phyloP scores from a whole-genome alignment of 2,113 vertebrate species.

The Bufo gargarizans region DNA sequence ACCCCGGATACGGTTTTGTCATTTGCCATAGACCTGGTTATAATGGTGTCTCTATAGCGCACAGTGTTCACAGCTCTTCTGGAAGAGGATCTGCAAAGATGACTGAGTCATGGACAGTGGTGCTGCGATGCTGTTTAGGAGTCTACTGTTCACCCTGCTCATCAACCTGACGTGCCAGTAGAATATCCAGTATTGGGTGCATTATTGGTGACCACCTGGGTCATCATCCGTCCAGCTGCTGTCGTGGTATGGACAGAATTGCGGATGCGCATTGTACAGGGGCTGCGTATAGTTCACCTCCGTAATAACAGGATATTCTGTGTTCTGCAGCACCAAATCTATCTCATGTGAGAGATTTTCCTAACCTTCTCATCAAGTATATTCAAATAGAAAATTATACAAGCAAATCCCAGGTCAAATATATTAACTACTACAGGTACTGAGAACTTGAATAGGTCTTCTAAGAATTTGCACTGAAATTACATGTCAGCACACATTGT shows the following conservation, averaged over 20 bases:
- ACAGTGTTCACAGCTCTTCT: slow-evolving; percentile 21
- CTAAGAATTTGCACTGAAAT: slow-evolving; percentile 33
- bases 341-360: background rate
- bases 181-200: background rate
- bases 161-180: background rate
- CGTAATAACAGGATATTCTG: background rate
- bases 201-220: background rate
- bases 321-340: background rate
- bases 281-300: background rate
- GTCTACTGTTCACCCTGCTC: background rate
- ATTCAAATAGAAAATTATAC: background rate
- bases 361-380: background rate
- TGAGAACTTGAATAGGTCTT: background rate
- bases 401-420: slow-evolving; percentile 13
- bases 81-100: background rate
- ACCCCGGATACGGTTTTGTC: slow-evolving; percentile 14
- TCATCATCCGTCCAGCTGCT: slow-evolving; percentile 24
- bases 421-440: background rate
- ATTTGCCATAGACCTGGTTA: slow-evolving; percentile 75
- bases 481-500: slow-evolving; percentile 7
- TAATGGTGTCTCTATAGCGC: slow-evolving; percentile 82
- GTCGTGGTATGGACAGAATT: background rate
- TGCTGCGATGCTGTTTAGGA: background rate
- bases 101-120: background rate
- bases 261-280: background rate